phyloP scores from a whole-genome alignment of 2,888 invertebrate species.

The Tuberolachnus salignus region DNA sequence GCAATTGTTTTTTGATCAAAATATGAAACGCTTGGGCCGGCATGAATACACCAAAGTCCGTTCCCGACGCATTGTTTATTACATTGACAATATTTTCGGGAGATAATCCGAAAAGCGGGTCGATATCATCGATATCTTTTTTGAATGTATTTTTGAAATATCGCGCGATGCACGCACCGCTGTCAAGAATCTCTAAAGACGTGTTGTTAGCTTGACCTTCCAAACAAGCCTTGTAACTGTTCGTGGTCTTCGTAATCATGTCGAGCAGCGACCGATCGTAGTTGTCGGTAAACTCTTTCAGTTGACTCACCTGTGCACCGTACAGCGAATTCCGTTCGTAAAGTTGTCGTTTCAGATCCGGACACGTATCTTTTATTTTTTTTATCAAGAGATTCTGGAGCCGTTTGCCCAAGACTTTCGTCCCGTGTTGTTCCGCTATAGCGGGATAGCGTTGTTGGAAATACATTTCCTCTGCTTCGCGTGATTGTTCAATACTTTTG shows the following conservation, averaged over 20 bases:
- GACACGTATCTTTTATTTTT: slow-evolving; percentile 29
- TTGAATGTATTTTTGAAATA: neutral
- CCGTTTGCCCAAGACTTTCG: neutral
- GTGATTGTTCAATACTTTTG: slow-evolving; percentile 64
- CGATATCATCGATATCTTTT: slow-evolving; percentile 7
- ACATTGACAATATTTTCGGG: neutral
- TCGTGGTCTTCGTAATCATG: neutral
- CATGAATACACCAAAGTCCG: slow-evolving; percentile 23
- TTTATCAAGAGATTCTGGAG: neutral
- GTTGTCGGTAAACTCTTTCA: slow-evolving; percentile 23
- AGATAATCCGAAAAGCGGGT: slow-evolving; percentile 12
- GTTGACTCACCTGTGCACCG: neutral
- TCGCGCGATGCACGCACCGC: slow-evolving; percentile 1
- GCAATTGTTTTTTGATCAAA: slow-evolving; percentile 28
- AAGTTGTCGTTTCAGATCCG: neutral
- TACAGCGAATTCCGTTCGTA: neutral
- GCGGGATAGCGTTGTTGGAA: neutral
- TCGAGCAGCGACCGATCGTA: slow-evolving; percentile 26
- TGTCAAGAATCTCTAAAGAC: neutral
- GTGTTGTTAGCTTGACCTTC: neutral
- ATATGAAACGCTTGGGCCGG: slow-evolving; percentile 21
- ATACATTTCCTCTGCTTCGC: neutral
- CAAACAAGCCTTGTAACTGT: slow-evolving; percentile 9
- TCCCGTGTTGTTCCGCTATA: slow-evolving; percentile 12
- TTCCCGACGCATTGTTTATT: slow-evolving; percentile 32